These are phyloP conservation scores for Belonocnema kinseyi DNA, from an alignment of 1,140 invertebrate genomes.

Conservation along the genomic window DNA sequence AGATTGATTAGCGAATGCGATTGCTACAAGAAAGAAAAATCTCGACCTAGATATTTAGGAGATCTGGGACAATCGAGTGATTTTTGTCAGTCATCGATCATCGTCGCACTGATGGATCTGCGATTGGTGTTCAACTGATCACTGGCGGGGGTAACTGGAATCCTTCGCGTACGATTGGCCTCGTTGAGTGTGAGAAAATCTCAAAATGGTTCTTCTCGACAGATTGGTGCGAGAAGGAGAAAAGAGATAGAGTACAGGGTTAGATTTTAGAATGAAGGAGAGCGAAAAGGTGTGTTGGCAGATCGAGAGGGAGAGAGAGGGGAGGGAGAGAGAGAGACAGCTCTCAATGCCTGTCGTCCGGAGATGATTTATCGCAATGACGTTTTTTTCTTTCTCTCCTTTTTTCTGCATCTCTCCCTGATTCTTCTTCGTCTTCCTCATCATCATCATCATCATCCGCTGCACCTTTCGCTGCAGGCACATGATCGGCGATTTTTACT, in stretches of 20 bases:
- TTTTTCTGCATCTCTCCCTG: constrained; percentile 32
- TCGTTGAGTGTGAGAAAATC: constrained; percentile 65
- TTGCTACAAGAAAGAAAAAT: constrained; percentile 43
- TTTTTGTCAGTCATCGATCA: constrained; percentile 65
- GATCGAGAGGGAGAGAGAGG: not conserved
- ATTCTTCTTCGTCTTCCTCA: constrained; percentile 23
- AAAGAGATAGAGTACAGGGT: not conserved
- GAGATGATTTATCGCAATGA: constrained; percentile 67
- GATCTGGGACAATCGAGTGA: constrained; percentile 52
- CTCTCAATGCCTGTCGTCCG: constrained; percentile 62
- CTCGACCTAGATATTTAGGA: not conserved
- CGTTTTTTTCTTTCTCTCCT: constrained; percentile 41
- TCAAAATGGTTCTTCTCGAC: constrained; percentile 36
- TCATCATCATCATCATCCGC: constrained; percentile 40
- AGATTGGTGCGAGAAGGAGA: constrained; percentile 2
- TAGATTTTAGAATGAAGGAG: constrained; percentile 8
- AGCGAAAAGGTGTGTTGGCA: too few relatives aligned
- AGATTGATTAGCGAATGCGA: constrained; percentile 33
- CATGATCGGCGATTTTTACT: constrained; percentile 41
- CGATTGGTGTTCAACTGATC: constrained; percentile 46
- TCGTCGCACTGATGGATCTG: constrained; percentile 42
- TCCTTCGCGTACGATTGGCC: constrained; percentile 43
- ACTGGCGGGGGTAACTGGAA: constrained; percentile 44
- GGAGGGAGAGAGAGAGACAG: constrained; percentile 34
- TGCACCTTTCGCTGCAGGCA: constrained; percentile 37